A percentile compares a stretch with the other conserved stretches of the same genome.
These are phyloP conservation scores for Coelopa frigida DNA, from an alignment of 1,140 invertebrate species.

Conservation along the genomic window DNA sequence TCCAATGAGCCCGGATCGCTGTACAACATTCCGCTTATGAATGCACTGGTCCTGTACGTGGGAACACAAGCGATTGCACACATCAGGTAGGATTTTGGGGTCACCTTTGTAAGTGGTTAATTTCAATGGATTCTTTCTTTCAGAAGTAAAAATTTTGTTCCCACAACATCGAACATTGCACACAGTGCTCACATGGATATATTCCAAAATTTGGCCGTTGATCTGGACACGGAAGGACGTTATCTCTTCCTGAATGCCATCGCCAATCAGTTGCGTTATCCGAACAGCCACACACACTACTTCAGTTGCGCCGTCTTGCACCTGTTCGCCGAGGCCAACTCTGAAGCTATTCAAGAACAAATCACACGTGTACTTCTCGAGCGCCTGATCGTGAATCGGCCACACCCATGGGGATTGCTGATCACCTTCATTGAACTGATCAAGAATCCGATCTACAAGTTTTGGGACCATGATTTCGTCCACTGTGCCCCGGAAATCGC, in stretches of 20 bases:
- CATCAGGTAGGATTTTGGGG: slow-evolving; percentile 56
- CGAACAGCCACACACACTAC: slow-evolving; percentile 99
- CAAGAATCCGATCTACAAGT: slow-evolving; percentile 98
- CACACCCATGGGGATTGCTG: slow-evolving; percentile 97
- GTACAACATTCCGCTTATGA: slow-evolving; percentile 95
- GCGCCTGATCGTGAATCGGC: slow-evolving; percentile 93
- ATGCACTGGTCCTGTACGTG: slow-evolving; percentile 94
- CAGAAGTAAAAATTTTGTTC: slow-evolving; percentile 76
- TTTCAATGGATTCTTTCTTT: slow-evolving; percentile 3
- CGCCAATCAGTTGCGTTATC: slow-evolving; percentile 96
- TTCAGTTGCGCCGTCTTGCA: slow-evolving; percentile 96
- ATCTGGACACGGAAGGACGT: slow-evolving; percentile 92
- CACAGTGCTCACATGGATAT: slow-evolving; percentile 99
- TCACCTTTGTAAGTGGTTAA: too few relatives aligned
- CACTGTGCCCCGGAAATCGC: slow-evolving; percentile 98
- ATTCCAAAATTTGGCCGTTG: slow-evolving; percentile 96
- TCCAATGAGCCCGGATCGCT: slow-evolving; percentile 78
- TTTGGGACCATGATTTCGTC: slow-evolving; percentile 98
- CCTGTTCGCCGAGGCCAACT: slow-evolving; percentile 96
- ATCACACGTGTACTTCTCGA: slow-evolving; percentile 91
- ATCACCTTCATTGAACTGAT: slow-evolving; percentile 99
- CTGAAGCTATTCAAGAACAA: slow-evolving; percentile 87
- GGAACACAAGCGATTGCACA: slow-evolving; percentile 91
- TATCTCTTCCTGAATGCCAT: slow-evolving; percentile 98
- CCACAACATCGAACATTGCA: slow-evolving; percentile 92